Base-by-base conservation (phyloP, 2,888 invertebrate genomes). In the Spatulosminthurus flaviceps region DNA sequence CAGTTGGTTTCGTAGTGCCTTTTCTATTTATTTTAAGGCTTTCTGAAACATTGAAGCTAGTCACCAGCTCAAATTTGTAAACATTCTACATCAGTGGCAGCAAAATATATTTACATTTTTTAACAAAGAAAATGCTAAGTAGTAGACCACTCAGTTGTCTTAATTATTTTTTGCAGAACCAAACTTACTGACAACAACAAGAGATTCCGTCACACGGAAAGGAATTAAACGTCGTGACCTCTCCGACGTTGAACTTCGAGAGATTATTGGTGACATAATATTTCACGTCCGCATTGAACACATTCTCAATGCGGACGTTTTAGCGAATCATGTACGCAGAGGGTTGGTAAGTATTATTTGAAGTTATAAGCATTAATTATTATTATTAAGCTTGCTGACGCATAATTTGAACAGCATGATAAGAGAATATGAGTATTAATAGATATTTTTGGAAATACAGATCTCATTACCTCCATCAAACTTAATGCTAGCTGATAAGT, bases 201-300 rank as follows among this genome's bases (percentile, higher is more conserved):
- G 95, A n/a, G 96, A 96, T 89, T 94, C 95, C 51, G 95, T 95
- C 81, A 91, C 94, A 19, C 91, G 95, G 66, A 94, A 95, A 87
- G 95, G 94, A 19, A 91, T 94, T 1, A 93, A 92, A 88, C 94
- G 92, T 87, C 91, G 92, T 80, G 95, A 95, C 87, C 85, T 90
- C 81, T 94, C 93, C 86, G 97, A 96, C 87, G 92, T 93, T 73
- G 95, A 95, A 87, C 89, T 96, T 84, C 90, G 95, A 16, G 95
- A 95, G 87, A 92, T 95, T 86, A 90, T 96, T 75, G 93, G 94
- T 1, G 93, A 95, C 86, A 90, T 97, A 77, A 88, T 96, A 86
- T 93, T 95, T 16, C 90, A 94, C 83, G 93, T 98, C 76, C 90
- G 97, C 73, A 92, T 94, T 88, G 96, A 96, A 88, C 97, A 97